Percentiles rank a stretch among this genome's conserved stretches.
Conservation (phyloP, 2,797 vertebrate species). For the Vultur gryphus region DNA sequence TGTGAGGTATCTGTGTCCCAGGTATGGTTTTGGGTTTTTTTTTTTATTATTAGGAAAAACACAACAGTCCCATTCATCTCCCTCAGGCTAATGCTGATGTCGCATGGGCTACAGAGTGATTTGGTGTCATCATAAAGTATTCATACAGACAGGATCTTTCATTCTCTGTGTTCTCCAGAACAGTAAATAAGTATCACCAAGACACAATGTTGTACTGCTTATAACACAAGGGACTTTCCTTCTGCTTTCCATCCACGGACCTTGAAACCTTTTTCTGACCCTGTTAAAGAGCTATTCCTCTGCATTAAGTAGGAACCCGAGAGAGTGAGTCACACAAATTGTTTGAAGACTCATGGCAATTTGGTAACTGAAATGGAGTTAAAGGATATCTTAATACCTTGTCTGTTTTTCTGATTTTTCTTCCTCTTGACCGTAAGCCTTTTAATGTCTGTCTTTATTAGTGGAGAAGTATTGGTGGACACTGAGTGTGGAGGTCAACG, state of each 20-base stretch:
- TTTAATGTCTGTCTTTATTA: background rate
- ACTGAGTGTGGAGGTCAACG: background rate
- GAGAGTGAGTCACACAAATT: background rate
- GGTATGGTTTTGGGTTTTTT: background rate
- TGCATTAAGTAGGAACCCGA: background rate
- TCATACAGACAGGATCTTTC: background rate
- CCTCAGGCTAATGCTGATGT: background rate
- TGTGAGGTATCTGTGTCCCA: background rate
- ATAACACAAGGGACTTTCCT: background rate
- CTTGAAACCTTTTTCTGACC: background rate
- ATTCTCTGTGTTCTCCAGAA: background rate
- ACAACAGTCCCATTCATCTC: background rate
- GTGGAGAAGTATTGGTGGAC: background rate
- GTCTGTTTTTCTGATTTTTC: background rate
- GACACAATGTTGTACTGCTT: background rate
- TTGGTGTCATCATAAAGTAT: background rate
- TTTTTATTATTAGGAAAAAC: background rate
- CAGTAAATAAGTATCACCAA: background rate
- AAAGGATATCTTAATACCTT: background rate
- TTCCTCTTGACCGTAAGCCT: background rate
- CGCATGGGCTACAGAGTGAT: background rate
- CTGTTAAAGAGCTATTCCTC: background rate
- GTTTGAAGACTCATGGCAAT: background rate
- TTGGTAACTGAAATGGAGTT: background rate
- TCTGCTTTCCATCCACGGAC: background rate